Base-by-base conservation (phyloP, 2,888 invertebrate genomes). In the Orgyia antiqua region DNA sequence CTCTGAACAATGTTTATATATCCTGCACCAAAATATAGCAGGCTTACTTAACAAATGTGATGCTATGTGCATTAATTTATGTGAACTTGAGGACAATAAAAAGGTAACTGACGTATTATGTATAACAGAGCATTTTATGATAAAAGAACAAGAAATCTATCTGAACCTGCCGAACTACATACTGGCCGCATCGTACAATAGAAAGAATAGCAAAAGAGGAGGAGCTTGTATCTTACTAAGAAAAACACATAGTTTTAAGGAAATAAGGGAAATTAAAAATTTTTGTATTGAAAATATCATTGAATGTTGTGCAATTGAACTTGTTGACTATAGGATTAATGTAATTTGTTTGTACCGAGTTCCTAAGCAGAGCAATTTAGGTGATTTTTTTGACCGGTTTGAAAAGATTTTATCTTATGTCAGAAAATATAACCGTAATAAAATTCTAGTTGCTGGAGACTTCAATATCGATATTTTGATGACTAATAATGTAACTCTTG, bases 91-190 rank as follows among this genome's bases (percentile, higher is more conserved):
- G 2, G 7, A 10, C 1, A 10, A 17, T 4, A 10, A 10, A 8
- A 13, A 2, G 5, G 12, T 5, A n/a, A 15, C 15, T 8, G 25
- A 26, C 9, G 10, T 26, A 5, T n/a, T 26, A 15, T 26, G 25
- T 15, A 9, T 26, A 3, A 26, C 27, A 5, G 27, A 27, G 12
- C 27, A 27, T 19, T 27, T 27, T 12, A 11, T 27, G 1, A n/a
- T 20, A 2, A 2, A 2, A 1, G 28, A 21, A 9, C 10, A 21
- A 9, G 28, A 28, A 21, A 2, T n/a, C 12, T 13, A 12, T n/a
- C 2, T 27, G 6, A 2, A 15, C 10, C 3, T 27, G 10, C 13
- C 23, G 1, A 29, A 29, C 10, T 29, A 21, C 5, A 5, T n/a
- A 2, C 15, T 13, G 7, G 29, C 29, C 1, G 21, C 15, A 15